phyloP scores from a whole-genome alignment of 2,888 invertebrate genomes.

The Caenorhabditis wallacei region DNA sequence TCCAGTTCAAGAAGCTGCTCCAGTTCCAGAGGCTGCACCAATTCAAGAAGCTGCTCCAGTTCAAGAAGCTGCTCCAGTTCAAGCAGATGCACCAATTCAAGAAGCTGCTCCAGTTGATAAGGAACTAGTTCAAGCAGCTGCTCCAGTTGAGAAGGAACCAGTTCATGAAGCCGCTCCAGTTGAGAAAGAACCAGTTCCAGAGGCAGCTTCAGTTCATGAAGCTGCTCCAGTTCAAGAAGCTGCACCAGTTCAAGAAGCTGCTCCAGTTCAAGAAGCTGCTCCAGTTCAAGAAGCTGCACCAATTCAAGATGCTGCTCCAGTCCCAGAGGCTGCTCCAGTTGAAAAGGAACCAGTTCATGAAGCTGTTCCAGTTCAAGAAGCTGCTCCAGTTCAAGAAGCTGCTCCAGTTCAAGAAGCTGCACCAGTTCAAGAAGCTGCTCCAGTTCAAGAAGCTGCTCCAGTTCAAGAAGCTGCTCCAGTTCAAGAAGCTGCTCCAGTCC shows the following conservation, averaged over 20 bases:
- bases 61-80: conserved; percentile 4
- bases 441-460: background rate
- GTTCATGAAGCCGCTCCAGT: conserved; percentile 4
- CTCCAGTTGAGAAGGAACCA: conserved; percentile 8
- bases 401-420: conserved; percentile 12
- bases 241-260: conserved; percentile 18
- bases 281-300: conserved; percentile 16
- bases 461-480: background rate
- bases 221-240: conserved; percentile 27
- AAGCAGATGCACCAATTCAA: too few species aligned
- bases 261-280: conserved; percentile 11
- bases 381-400: background rate
- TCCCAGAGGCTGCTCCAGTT: conserved; percentile 9
- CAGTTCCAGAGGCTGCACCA: background rate
- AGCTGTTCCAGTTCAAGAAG: background rate
- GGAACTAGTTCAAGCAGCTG: conserved; percentile 9
- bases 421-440: conserved; percentile 23
- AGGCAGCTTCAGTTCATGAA: background rate
- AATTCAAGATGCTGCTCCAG: background rate
- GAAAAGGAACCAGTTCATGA: background rate
- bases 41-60: conserved; percentile 1
- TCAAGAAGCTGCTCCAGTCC: background rate
- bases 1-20: conserved; percentile 1
- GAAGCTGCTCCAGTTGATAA: conserved; percentile 23
- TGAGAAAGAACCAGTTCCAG: background rate